Evolutionary conservation across 2,888 invertebrate genomes (phyloP).

Genomic region (Platerodrilus igneus): DNA sequence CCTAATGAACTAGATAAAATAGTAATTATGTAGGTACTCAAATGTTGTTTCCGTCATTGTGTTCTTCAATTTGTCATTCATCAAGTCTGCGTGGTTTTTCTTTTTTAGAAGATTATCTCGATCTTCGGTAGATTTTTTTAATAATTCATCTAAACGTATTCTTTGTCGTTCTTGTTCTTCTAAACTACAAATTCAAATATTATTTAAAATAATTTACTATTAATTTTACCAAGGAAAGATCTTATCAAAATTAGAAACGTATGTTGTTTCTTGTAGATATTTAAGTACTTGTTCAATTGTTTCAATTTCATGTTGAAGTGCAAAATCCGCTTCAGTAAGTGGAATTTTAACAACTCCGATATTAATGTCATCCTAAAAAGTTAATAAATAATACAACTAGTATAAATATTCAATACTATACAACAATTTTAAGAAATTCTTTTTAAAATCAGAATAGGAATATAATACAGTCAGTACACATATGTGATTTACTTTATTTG

Average conservation of each 20-base stretch:
- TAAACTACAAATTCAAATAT: conserved; percentile 28
- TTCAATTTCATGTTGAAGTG: conserved; percentile 41
- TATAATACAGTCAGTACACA: too few relatives aligned
- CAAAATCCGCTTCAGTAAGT: conserved; percentile 34
- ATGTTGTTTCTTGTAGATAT: conserved; percentile 43
- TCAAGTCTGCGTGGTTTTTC: conserved; percentile 33
- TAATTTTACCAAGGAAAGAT: conserved; percentile 46
- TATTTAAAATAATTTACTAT: background rate
- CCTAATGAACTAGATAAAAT: background rate
- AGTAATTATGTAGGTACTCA: conserved; percentile 30
- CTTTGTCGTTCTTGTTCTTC: conserved; percentile 38
- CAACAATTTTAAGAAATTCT: too few relatives aligned
- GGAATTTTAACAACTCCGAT: conserved; percentile 32
- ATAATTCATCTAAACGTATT: conserved; percentile 33
- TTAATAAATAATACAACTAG: conserved; percentile 2
- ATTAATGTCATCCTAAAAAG: conserved; percentile 39
- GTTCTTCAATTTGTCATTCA: conserved; percentile 33
- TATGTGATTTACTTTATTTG: too few relatives aligned
- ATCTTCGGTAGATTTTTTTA: conserved; percentile 31
- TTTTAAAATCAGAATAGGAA: too few relatives aligned
- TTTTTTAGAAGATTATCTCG: conserved; percentile 36
- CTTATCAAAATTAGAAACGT: conserved; percentile 46
- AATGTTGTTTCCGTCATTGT: conserved; percentile 38
- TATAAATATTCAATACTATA: background rate
- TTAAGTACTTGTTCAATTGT: conserved; percentile 45